Evolutionary conservation across 2,888 invertebrate genomes (phyloP), one percentile per base, ranked within the genome.

Genomic region (Dolomedes plantarius): DNA sequence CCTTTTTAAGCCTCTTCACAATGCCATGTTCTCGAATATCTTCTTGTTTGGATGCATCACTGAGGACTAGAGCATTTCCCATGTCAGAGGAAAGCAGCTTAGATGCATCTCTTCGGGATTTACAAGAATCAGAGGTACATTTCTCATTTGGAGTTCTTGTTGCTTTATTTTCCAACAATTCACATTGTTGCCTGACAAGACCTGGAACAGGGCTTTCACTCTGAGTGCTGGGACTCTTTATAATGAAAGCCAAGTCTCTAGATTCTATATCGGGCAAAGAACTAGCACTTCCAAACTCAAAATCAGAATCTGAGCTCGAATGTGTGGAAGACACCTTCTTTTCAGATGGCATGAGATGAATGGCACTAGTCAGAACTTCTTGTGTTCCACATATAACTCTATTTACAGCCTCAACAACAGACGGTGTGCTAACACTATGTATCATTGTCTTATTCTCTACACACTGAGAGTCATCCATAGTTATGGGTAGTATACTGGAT

Each of bases 1-100:
- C 96, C 91, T 95, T 95, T 91, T 96, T 96, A 89, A 96, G 94
- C 93, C 95, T 95, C 93, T 94, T 94, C 89, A 97, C 97, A 91
- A 95, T 95, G 32, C 96, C 96, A 64, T 94, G 93, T 85, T 93
- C 90, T 88, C 91, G 88, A 41, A 77, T 73, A 73, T 71, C 56
- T 31, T 86, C 85, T 29, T 39, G 67, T 46, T 80, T 79, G 16
- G 75, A 73, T n/a, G 67, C 64, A 79, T 86, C 79, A 6, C 46
- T 75, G 50, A 46, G 41, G 88, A 86, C 88, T 81, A 88, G 86
- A 86, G 36, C 64, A 41, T 65, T 71, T 36, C 65, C 67, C n/a
- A 65, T 50, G 88, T 85, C 89, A 88, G 46, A 88, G 86, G 79
- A 87, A 86, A 41, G 31, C 41, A 79, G 28, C 32, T 73, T 28